A percentile compares a stretch with the other conserved stretches of the same genome.
Conservation (phyloP, 1,140 invertebrate species). For the Elymnias hypermnestra region DNA sequence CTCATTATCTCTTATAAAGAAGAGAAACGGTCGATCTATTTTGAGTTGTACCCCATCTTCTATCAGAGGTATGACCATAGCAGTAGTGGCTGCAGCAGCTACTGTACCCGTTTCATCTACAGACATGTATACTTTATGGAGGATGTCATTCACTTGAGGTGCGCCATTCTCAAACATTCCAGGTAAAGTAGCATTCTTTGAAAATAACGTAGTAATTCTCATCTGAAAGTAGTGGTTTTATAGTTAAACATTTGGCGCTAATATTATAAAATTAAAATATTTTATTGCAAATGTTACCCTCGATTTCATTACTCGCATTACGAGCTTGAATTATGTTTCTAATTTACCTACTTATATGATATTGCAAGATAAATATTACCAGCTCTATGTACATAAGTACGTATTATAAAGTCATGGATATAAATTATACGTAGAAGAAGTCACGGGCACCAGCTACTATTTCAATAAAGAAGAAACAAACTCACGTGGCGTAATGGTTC, state of each 20-base stretch:
- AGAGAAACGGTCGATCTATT: constrained; percentile 84
- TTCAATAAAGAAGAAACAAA: too few species aligned
- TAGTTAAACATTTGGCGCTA: too few species aligned
- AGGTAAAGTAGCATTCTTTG: constrained; percentile 77
- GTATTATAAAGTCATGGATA: too few species aligned
- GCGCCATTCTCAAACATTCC: constrained; percentile 73
- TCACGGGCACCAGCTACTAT: too few species aligned
- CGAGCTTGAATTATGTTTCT: too few species aligned
- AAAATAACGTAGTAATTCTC: constrained; percentile 80
- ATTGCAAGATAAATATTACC: too few species aligned
- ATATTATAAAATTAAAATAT: too few species aligned
- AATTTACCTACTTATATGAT: too few species aligned
- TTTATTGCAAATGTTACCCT: too few species aligned
- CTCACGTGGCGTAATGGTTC: constrained; percentile 77
- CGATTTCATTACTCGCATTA: too few species aligned
- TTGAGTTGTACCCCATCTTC: constrained; percentile 43
- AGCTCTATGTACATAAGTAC: too few species aligned
- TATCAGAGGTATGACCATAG: constrained; percentile 78
- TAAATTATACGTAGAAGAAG: too few species aligned
- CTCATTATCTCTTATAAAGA: constrained; percentile 80
- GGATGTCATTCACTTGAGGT: constrained; percentile 77
- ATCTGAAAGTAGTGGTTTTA: constrained; percentile 76
- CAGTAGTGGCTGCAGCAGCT: constrained; percentile 82
- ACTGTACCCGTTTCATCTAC: constrained; percentile 84
- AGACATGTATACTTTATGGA: constrained; percentile 83